These are phyloP conservation scores for Phengaris alcon DNA, from an alignment of 2,888 invertebrate species.

Conservation along the genomic window DNA sequence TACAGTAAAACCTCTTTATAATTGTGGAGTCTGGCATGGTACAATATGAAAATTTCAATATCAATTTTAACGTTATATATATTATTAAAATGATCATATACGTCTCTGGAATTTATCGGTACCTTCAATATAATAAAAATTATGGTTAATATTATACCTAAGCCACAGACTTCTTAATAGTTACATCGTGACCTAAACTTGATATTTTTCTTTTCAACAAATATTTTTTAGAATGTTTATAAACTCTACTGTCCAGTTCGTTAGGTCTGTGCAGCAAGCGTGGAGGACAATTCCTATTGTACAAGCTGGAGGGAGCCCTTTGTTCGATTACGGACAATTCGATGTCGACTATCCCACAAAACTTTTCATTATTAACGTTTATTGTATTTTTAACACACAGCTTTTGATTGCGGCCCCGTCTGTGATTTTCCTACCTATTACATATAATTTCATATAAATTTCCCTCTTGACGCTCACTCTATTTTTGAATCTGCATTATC, in stretches of 20 bases:
- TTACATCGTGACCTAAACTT: not conserved
- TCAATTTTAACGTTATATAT: no score
- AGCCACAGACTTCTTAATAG: no score
- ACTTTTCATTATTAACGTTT: conserved; percentile 8
- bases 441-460: no score
- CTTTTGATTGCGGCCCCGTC: not conserved
- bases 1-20: no score
- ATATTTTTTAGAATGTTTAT: not conserved
- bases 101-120: no score
- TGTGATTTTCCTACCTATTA: not conserved
- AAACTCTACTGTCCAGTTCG: not conserved
- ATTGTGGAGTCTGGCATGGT: no score
- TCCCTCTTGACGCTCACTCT: no score
- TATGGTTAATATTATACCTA: no score
- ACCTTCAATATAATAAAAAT: no score
- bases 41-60: no score
- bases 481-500: no score
- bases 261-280: conserved; percentile 4
- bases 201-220: not conserved
- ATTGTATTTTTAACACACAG: not conserved
- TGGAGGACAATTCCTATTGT: conserved; percentile 48
- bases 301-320: conserved; percentile 46
- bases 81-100: no score
- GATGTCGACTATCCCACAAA: conserved; percentile 17
- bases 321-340: conserved; percentile 45